Evolutionary conservation across 2,113 vertebrate species (phyloP), one percentile per base, ranked within the genome.

Genomic region (Gnathochromis pfefferi): DNA sequence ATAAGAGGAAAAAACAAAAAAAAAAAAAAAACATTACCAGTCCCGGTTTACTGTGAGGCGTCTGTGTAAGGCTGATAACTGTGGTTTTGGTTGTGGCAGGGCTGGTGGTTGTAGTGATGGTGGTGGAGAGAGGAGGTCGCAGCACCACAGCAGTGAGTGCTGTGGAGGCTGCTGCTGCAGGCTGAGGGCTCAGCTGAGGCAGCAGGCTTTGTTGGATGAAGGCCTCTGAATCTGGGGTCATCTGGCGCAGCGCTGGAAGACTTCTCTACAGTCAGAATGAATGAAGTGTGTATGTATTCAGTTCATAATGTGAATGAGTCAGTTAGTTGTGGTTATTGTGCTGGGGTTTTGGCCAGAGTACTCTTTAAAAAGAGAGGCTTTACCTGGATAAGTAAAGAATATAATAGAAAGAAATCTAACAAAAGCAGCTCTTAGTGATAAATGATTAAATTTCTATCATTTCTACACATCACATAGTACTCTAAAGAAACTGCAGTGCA

Each of bases 141-240:
- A 98, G 95, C 73, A 98, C 96, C 91, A 98, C 97, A 0, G 98
- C 97, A 0, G 97, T 97, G 16, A 98, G 96, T 0, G 97, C 96
- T 0, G 97, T 96, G 10, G 97, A 97, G 26, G 97, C 70, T 19
- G 90, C 21, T 0, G 91, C 81, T 26, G 91, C 9, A 3, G 94
- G 94, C 94, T 97, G 97, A 2, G 96, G 90, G 26, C 95, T 94
- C 1, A 97, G 95, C 81, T 96, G 97, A 88, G 95, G 96, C 88
- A 97, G 96, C 91, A 98, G 97, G 95, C 98, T 99, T 95, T 99
- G 97, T 92, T 99, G 98, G 92, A 99, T 98, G 94, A 99, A 99
- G 95, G 98, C 97, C 26, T 97, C 97, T 0, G 97, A 97, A 94
- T 99, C 97, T 2, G 98, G 97, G 81, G 98, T 99, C 96, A 99